These are phyloP conservation scores for Mastacembelus armatus DNA, from an alignment of 2,797 vertebrate species.

Conservation along the genomic window DNA sequence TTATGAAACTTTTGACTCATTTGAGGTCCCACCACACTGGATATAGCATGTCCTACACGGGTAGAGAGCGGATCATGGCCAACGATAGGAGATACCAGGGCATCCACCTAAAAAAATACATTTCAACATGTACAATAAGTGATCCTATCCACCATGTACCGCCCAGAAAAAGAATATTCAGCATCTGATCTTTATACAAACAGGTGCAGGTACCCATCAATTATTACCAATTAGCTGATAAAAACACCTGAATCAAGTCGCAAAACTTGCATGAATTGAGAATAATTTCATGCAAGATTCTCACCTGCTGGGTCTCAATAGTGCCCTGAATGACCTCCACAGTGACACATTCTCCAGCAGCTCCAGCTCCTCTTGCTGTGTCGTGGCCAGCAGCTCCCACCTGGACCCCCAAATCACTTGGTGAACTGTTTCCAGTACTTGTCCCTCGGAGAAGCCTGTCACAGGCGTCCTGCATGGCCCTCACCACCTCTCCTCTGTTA, in stretches of 20 bases:
- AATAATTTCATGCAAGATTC: no score
- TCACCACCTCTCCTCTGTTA: conserved; percentile 57
- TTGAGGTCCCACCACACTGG: conserved; percentile 14
- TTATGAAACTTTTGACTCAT: conserved; percentile 44
- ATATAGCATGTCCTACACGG: conserved; percentile 50
- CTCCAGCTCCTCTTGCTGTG: conserved; percentile 10
- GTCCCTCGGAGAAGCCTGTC: conserved; percentile 43
- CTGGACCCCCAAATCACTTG: background rate
- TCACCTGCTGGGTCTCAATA: conserved; percentile 70
- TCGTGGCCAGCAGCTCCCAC: background rate
- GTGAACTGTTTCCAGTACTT: background rate
- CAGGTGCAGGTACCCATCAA: background rate
- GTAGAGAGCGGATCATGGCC: conserved; percentile 58
- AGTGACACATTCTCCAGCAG: conserved; percentile 26
- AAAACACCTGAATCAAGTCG: background rate
- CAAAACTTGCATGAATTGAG: background rate
- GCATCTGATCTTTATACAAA: background rate
- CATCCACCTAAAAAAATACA: conserved; percentile 59
- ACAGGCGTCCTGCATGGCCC: conserved; percentile 62
- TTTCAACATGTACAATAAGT: background rate
- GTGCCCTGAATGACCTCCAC: conserved; percentile 63
- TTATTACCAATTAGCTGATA: background rate
- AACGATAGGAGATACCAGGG: conserved; percentile 67
- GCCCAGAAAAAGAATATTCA: background rate
- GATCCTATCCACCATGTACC: background rate